phyloP scores from a whole-genome alignment of 2,888 invertebrate species.

The Phrixothrix hirtus region DNA sequence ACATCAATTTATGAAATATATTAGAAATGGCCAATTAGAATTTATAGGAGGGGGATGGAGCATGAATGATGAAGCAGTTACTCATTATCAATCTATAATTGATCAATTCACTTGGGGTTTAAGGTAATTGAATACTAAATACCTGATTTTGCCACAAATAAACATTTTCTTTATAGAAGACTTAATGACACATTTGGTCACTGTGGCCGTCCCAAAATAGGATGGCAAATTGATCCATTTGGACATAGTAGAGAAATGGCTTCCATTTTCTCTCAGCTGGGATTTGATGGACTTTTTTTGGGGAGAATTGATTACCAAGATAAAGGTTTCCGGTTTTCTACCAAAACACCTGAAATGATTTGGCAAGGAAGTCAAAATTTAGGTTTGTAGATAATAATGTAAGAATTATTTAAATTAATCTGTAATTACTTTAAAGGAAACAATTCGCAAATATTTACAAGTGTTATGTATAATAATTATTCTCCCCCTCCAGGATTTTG shows the following conservation, averaged over 20 bases:
- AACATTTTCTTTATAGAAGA: constrained; percentile 40
- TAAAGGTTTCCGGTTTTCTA: constrained; percentile 63
- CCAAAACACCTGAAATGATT: constrained; percentile 76
- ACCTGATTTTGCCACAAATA: not conserved
- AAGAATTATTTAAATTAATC: not conserved
- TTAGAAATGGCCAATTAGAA: constrained; percentile 74
- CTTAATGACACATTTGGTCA: constrained; percentile 69
- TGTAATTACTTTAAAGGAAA: constrained; percentile 55
- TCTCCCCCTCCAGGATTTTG: constrained; percentile 89
- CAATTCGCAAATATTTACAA: constrained; percentile 77
- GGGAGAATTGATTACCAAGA: constrained; percentile 89
- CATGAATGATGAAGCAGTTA: constrained; percentile 80
- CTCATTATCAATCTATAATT: constrained; percentile 72
- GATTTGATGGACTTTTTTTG: constrained; percentile 85
- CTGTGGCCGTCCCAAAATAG: constrained; percentile 74
- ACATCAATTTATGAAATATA: constrained; percentile 66
- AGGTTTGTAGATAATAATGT: constrained; percentile 42
- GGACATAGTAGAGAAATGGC: constrained; percentile 89
- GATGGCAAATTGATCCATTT: constrained; percentile 86
- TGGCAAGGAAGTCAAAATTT: constrained; percentile 77
- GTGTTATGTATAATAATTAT: constrained; percentile 80
- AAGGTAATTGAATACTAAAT: constrained; percentile 54
- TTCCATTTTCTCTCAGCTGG: constrained; percentile 78
- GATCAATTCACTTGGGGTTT: constrained; percentile 79
- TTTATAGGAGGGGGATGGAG: constrained; percentile 81